These are phyloP conservation scores for Pelusios castaneus DNA, from an alignment of 2,113 vertebrate species.

Conservation along the genomic window DNA sequence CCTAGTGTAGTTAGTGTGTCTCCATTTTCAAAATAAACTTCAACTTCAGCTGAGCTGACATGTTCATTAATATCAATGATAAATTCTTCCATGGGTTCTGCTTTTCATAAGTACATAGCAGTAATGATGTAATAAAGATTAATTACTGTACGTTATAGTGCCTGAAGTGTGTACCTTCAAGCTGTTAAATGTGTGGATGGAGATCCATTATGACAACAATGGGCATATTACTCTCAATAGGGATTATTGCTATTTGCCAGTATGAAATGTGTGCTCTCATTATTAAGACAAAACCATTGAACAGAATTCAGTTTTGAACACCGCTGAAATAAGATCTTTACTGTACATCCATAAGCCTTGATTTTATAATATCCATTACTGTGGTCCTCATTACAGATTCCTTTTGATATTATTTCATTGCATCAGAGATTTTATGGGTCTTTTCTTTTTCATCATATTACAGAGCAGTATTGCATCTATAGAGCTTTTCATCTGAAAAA, in stretches of 20 bases:
- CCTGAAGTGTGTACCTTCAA: slow-evolving; percentile 75
- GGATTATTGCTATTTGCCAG: slow-evolving; percentile 73
- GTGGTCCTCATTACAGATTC: slow-evolving; percentile 41
- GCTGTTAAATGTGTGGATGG: slow-evolving; percentile 77
- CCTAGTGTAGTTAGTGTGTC: not conserved
- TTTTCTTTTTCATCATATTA: slow-evolving; percentile 12
- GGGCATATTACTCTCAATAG: slow-evolving; percentile 71
- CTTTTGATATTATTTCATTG: slow-evolving; percentile 9
- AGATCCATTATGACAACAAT: slow-evolving; percentile 77
- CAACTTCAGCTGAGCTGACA: slow-evolving; percentile 17
- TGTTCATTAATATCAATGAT: slow-evolving; percentile 48
- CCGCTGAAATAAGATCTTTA: slow-evolving; percentile 41
- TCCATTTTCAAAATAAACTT: slow-evolving; percentile 57
- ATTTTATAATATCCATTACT: slow-evolving; percentile 57
- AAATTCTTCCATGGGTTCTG: slow-evolving; percentile 4
- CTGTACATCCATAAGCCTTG: slow-evolving; percentile 40
- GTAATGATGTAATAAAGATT: slow-evolving; percentile 73
- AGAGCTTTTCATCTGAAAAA: not conserved
- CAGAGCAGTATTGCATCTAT: not conserved
- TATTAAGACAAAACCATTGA: slow-evolving; percentile 72
- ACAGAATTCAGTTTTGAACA: slow-evolving; percentile 52
- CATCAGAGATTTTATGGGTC: slow-evolving; percentile 6
- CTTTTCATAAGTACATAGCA: slow-evolving; percentile 51
- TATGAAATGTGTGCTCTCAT: slow-evolving; percentile 65
- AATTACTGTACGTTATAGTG: slow-evolving; percentile 73